Conservation (phyloP, 2,113 vertebrate genomes). For the Neomonachus schauinslandi region DNA sequence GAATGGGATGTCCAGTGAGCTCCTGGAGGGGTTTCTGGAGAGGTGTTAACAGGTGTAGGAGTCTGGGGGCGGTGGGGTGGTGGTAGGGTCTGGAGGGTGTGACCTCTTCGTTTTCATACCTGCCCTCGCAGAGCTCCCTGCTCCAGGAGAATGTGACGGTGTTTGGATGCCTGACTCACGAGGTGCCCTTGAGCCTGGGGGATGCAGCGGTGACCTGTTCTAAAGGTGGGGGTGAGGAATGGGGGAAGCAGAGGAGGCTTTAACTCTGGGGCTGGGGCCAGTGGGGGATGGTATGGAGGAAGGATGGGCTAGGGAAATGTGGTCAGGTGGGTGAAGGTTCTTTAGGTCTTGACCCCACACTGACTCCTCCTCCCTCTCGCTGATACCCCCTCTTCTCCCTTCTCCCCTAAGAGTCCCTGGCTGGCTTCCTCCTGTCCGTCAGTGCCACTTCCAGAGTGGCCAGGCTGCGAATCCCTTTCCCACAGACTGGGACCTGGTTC, state of each 20-base stretch:
- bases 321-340: background rate
- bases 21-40: background rate
- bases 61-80: background rate
- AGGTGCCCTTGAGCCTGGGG: constrained; percentile 92
- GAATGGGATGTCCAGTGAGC: background rate
- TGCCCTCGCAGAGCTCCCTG: constrained; percentile 89
- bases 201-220: constrained; percentile 92
- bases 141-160: constrained; percentile 94
- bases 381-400: background rate
- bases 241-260: background rate
- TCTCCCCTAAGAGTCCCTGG: constrained; percentile 87
- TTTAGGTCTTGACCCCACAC: background rate
- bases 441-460: constrained; percentile 91
- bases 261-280: accelerated
- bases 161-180: constrained; percentile 96
- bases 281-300: background rate
- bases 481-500: constrained; percentile 98
- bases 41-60: background rate
- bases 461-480: constrained; percentile 95
- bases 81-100: background rate
- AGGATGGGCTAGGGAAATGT: background rate
- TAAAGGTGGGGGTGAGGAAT: constrained; percentile 88
- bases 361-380: background rate
- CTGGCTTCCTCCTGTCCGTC: constrained; percentile 93
- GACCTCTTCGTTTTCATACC: background rate